Evolutionary conservation across 92 coral and sea anemone genomes (phyloP).

Genomic region (Palythoa heliodiscus): DNA sequence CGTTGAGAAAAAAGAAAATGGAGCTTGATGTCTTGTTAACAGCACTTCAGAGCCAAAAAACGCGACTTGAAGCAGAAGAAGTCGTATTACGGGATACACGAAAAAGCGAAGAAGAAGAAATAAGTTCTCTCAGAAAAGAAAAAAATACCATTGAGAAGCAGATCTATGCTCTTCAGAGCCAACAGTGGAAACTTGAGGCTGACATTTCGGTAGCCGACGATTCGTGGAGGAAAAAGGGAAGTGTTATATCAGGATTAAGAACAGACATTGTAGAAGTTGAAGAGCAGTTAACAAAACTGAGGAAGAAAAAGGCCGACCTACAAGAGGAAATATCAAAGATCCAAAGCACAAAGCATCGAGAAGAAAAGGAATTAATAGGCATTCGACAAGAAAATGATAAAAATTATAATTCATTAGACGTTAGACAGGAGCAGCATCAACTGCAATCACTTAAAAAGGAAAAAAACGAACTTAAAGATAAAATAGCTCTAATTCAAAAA

Average conservation of each 20-base stretch:
- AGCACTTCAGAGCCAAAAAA: constrained; percentile 72
- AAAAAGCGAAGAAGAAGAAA: constrained; percentile 60
- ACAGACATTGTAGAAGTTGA: constrained; percentile 58
- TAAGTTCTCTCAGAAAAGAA: constrained; percentile 64
- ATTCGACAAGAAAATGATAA: constrained; percentile 62
- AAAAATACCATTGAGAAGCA: constrained; percentile 71
- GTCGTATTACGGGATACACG: constrained; percentile 55
- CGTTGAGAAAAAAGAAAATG: constrained; percentile 70
- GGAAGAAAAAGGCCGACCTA: constrained; percentile 65
- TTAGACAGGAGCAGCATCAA: constrained; percentile 12
- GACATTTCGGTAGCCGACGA: constrained; percentile 64
- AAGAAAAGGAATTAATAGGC: constrained; percentile 69
- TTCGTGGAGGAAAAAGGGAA: constrained; percentile 65
- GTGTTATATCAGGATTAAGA: constrained; percentile 56
- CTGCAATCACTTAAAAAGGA: constrained; percentile 61
- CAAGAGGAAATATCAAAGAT: constrained; percentile 75
- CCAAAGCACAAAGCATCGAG: constrained; percentile 63
- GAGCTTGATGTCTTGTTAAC: constrained; percentile 77
- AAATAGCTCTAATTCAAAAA: constrained; percentile 62
- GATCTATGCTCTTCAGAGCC: constrained; percentile 69
- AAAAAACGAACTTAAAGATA: constrained; percentile 68
- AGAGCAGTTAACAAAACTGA: constrained; percentile 59
- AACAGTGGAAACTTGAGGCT: constrained; percentile 69
- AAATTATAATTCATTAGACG: constrained; percentile 46
- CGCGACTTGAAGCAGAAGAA: constrained; percentile 77